Conservation (phyloP, 2,797 vertebrate species). For the Arctocebus calabarensis region DNA sequence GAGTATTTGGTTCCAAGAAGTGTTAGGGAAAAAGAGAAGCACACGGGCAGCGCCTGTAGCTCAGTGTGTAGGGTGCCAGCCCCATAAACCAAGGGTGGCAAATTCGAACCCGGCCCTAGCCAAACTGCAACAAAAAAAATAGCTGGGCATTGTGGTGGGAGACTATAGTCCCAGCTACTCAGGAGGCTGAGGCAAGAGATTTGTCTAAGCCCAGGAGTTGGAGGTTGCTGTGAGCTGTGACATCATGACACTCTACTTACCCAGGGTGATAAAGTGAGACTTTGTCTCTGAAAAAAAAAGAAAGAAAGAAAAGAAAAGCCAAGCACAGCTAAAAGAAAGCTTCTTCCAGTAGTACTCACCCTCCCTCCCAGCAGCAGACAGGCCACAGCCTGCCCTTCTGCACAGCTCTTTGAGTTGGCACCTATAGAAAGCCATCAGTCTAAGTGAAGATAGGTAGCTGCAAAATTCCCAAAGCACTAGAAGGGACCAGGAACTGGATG, state of each 20-base stretch:
- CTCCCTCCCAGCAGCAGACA: background rate
- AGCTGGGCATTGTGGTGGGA: no score
- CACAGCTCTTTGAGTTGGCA: background rate
- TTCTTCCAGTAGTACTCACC: background rate
- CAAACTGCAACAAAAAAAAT: no score
- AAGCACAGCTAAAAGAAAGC: background rate
- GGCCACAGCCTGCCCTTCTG: background rate
- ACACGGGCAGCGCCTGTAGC: background rate
- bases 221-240: no score
- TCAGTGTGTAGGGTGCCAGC: no score
- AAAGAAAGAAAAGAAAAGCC: background rate
- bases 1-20: slow-evolving; percentile 18
- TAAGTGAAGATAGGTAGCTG: background rate
- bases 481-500: background rate
- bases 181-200: no score
- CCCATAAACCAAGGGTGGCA: no score
- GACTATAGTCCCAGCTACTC: no score
- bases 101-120: no score
- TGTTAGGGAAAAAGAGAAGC: background rate
- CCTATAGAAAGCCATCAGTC: background rate
- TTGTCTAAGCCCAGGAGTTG: no score
- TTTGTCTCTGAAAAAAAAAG: no score
- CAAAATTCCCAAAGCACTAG: background rate
- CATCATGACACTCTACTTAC: no score
- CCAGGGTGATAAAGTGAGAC: no score